Conservation (phyloP, 1,140 invertebrate species). For the Neodiprion fabricii region DNA sequence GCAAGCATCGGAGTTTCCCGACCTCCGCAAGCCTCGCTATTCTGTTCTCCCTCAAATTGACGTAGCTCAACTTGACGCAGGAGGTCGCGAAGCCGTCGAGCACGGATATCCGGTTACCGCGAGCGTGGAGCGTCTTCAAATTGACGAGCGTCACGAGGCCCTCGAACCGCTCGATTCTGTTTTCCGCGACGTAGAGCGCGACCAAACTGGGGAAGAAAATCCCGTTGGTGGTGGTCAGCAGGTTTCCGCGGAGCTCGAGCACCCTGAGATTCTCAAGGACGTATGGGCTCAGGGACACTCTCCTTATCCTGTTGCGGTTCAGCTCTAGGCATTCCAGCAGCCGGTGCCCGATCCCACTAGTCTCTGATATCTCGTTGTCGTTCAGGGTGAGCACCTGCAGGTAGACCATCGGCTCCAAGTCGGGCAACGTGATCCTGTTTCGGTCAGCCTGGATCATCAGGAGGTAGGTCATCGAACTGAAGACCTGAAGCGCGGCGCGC, state of each 20-base stretch:
- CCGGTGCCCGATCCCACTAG: constrained; percentile 19
- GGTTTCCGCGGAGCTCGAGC: constrained; percentile 32
- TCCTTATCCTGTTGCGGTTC: constrained; percentile 26
- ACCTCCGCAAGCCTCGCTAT: not conserved
- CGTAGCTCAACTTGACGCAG: not conserved
- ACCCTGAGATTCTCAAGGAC: constrained; percentile 22
- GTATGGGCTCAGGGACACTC: constrained; percentile 21
- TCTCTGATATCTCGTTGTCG: constrained; percentile 24
- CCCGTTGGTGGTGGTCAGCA: constrained; percentile 24
- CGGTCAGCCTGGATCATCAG: constrained; percentile 34
- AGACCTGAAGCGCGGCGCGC: constrained; percentile 12
- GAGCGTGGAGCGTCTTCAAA: constrained; percentile 13
- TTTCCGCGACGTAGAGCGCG: constrained; percentile 29
- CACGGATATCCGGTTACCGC: not conserved
- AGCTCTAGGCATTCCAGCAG: constrained; percentile 30
- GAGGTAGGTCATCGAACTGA: constrained; percentile 29
- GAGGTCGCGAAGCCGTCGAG: not conserved
- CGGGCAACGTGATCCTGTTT: constrained; percentile 19
- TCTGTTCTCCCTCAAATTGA: not conserved
- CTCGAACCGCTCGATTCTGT: constrained; percentile 32
- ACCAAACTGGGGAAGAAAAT: constrained; percentile 28
- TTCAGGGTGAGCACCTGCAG: constrained; percentile 32
- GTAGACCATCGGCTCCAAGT: constrained; percentile 28
- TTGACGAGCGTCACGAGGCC: constrained; percentile 24
- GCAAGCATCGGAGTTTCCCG: not conserved